Conservation (phyloP, 2,888 invertebrate genomes). For the Scelioninae gen. 2 region DNA sequence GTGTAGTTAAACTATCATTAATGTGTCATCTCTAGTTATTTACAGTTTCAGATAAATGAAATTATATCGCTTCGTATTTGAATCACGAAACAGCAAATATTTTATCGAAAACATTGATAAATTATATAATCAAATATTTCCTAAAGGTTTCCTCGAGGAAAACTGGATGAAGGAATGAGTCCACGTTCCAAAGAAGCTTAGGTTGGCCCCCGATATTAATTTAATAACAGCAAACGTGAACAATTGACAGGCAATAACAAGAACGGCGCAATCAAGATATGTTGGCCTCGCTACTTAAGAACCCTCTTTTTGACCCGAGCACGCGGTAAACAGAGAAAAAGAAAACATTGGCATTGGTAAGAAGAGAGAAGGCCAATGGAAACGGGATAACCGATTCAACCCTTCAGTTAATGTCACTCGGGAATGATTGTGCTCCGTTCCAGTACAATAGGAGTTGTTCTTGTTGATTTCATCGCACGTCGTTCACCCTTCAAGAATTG, state of each 20-base stretch:
- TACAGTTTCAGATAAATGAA: no score
- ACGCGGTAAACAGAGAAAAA: slow-evolving; percentile 34
- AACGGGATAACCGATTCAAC: slow-evolving; percentile 67
- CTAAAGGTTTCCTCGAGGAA: no score
- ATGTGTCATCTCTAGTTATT: no score
- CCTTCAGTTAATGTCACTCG: slow-evolving; percentile 74
- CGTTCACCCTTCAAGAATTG: slow-evolving; percentile 70
- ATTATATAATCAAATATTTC: no score
- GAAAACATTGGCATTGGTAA: slow-evolving; percentile 23
- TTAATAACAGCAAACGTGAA: slow-evolving; percentile 73
- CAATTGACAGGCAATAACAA: slow-evolving; percentile 75
- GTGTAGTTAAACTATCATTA: no score
- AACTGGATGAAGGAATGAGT: slow-evolving; percentile 45
- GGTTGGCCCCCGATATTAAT: slow-evolving; percentile 71
- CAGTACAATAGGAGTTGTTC: slow-evolving; percentile 71
- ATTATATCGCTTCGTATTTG: no score
- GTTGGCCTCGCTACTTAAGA: slow-evolving; percentile 66
- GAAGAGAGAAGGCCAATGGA: slow-evolving; percentile 55
- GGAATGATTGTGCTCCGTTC: slow-evolving; percentile 68
- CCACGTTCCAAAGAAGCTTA: slow-evolving; percentile 37
- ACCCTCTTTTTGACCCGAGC: slow-evolving; percentile 43
- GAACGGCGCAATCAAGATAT: slow-evolving; percentile 71
- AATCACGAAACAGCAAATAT: no score
- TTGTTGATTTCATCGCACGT: slow-evolving; percentile 75
- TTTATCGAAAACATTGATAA: no score